Evolutionary conservation across 2,797 vertebrate genomes (phyloP).

Genomic region (Syngnathus rostellatus): DNA sequence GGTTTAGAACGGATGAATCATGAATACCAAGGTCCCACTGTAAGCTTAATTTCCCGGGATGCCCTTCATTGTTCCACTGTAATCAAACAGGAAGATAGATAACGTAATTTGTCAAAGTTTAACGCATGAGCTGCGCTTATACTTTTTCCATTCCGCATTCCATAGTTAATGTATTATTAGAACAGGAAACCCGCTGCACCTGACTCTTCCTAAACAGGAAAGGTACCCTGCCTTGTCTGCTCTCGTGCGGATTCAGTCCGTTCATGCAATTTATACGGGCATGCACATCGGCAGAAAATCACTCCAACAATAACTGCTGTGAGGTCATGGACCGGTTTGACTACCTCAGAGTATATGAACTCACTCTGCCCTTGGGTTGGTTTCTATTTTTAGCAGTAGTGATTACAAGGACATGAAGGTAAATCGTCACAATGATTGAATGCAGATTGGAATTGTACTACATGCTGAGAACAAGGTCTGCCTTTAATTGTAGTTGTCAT

Average conservation of each 20-base stretch:
- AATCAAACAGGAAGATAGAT: constrained; percentile 31
- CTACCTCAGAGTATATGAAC: constrained; percentile 48
- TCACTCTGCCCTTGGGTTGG: constrained; percentile 45
- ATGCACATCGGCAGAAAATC: constrained; percentile 11
- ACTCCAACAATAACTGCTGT: constrained; percentile 31
- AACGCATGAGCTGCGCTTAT: constrained; percentile 8
- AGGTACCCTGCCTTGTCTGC: constrained; percentile 28
- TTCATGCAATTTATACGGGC: constrained; percentile 12
- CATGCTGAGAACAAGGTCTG: constrained; percentile 26
- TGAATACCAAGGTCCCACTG: no score
- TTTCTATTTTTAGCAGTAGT: constrained; percentile 59
- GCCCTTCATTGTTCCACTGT: constrained; percentile 28
- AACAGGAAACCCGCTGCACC: constrained; percentile 59
- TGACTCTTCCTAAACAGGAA: constrained; percentile 51
- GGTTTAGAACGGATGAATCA: no score
- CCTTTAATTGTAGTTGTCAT: constrained; percentile 41
- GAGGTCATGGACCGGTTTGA: constrained; percentile 56
- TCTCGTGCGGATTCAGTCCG: constrained; percentile 32
- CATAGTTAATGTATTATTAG: constrained; percentile 60
- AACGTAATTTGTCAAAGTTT: constrained; percentile 49
- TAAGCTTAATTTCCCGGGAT: not conserved
- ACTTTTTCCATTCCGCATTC: constrained; percentile 35
- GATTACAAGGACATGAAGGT: constrained; percentile 50
- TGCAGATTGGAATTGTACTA: not conserved
- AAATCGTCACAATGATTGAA: constrained; percentile 13